Base-by-base conservation (phyloP, 2,888 invertebrate species). In the Capitulum mitella region DNA sequence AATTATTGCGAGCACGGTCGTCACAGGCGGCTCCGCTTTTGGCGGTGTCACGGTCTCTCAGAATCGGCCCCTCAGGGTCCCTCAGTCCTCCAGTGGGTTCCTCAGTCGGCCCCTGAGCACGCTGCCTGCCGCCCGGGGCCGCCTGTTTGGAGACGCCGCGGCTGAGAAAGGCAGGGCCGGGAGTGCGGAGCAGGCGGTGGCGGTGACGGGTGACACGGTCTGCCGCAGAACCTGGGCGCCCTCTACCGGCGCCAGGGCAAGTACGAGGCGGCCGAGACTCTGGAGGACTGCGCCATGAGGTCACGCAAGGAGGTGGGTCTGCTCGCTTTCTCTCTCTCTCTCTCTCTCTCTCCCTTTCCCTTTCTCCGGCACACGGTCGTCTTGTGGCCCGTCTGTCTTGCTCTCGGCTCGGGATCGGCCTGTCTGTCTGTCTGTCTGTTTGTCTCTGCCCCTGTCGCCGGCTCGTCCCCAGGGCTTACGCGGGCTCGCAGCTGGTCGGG, bases 221-320 rank as follows among this genome's bases (percentile, higher is more conserved):
- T 16, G 16, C 40, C 37, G 40, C 61, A 79, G 89, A 99, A 99
- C 88, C 89, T 99, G 80, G 98, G 98, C 81, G 98, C 98, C 37
- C 90, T 99, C 77, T 99, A 99, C 87, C 91, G 99, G 84, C 91
- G 98, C 82, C 98, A 99, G 88, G 98, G 98, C 83, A 99, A 98
- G 89, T 98, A 97, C 87, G 98, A 98, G 87, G 99, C 99, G 14
- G 99, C 99, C 0, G 98, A 99, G 87, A 98, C 97, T 0, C 89
- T 99, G 46, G 99, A 99, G 86, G 98, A 99, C 88, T 98, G 98
- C 88, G 98, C 98, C 61, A 89, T 97, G 83, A 90, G 98, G 85
- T 97, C 97, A 86, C 90, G 96, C 87, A 97, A 95, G 89, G 97
- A 97, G 92, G 95, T 95, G 83, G 78, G 81, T 76, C 40, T n/a